These are phyloP conservation scores for Microplitis deprimator DNA, from an alignment of 2,888 invertebrate species.

Conservation along the genomic window DNA sequence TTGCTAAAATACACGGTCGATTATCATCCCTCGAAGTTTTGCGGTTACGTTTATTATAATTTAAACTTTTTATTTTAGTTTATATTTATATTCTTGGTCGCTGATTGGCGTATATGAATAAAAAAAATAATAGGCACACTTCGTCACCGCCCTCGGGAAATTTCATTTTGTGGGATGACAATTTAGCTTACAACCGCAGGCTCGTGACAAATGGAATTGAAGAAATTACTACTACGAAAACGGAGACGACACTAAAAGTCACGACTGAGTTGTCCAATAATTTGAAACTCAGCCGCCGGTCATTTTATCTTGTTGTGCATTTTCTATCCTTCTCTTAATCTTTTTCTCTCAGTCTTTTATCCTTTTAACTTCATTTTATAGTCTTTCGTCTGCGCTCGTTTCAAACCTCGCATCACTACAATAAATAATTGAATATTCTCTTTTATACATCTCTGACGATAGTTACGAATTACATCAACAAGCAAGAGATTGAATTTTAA, in stretches of 20 bases:
- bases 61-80: background rate
- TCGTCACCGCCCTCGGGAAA: constrained; percentile 27
- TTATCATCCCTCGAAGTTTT: constrained; percentile 6
- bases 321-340: constrained; percentile 21
- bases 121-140: constrained; percentile 23
- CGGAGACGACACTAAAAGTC: constrained; percentile 41
- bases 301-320: constrained; percentile 46
- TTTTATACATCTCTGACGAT: background rate
- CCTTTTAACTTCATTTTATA: background rate
- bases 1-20: background rate
- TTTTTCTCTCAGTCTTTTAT: constrained; percentile 14
- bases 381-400: background rate
- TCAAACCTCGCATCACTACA: background rate
- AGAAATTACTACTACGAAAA: constrained; percentile 50
- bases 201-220: constrained; percentile 65
- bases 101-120: constrained; percentile 15
- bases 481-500: background rate
- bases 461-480: background rate
- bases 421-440: background rate
- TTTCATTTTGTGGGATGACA: constrained; percentile 55
- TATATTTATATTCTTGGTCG: background rate
- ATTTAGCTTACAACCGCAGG: constrained; percentile 44
- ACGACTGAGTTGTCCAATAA: constrained; percentile 55
- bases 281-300: constrained; percentile 56
- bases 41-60: background rate